phyloP scores from a whole-genome alignment of 2,797 vertebrate species.

The Knipowitschia caucasica region DNA sequence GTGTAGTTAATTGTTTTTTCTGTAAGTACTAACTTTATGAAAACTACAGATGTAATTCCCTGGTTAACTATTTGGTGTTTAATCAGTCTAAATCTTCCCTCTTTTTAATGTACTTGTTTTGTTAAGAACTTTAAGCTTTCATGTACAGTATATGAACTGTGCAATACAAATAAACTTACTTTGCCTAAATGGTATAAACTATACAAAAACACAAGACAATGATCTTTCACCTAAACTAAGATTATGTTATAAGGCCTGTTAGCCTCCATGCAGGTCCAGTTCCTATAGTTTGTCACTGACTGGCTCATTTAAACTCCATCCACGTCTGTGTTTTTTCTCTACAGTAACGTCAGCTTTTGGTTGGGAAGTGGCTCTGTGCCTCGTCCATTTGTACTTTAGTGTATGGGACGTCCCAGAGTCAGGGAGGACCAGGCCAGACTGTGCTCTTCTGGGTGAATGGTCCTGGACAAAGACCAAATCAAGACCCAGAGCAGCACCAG shows the following conservation, averaged over 20 bases:
- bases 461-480: constrained; percentile 58
- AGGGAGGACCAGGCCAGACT: constrained; percentile 44
- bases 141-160: too few relatives aligned
- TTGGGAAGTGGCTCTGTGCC: constrained; percentile 36
- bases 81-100: too few relatives aligned
- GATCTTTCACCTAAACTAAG: too few relatives aligned
- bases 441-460: constrained; percentile 63
- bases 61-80: too few relatives aligned
- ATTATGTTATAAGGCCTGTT: too few relatives aligned
- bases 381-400: constrained; percentile 62
- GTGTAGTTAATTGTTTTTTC: too few relatives aligned
- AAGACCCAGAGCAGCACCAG: constrained; percentile 44
- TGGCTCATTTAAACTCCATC: constrained; percentile 38
- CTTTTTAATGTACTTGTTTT: too few relatives aligned
- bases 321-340: constrained; percentile 34
- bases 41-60: too few relatives aligned
- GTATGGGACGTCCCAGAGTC: constrained; percentile 42
- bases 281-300: neutral
- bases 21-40: neutral
- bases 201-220: too few relatives aligned
- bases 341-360: constrained; percentile 37
- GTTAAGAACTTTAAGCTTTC: too few relatives aligned
- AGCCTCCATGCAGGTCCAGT: neutral
- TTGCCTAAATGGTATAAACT: too few relatives aligned
- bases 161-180: too few relatives aligned